Evolutionary conservation across 2,113 vertebrate genomes (phyloP).

Genomic region (Campylorhamphus procurvoides): DNA sequence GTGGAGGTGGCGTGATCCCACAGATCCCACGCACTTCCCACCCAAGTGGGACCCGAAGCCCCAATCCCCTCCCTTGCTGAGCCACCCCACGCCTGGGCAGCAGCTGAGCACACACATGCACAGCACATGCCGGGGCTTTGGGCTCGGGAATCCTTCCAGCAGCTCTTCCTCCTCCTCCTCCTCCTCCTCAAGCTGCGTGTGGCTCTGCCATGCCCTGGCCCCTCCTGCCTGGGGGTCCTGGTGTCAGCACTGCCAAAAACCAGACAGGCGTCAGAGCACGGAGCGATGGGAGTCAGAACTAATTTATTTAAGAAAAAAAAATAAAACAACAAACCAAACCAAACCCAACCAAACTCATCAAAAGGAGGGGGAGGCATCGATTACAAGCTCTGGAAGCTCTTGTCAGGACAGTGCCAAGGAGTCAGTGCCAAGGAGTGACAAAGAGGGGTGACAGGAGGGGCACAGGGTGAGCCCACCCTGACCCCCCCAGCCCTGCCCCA

Average conservation of each 20-base stretch:
- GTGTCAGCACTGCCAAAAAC: background rate
- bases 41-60: background rate
- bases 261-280: background rate
- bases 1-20: fast-evolving
- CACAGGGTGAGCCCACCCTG: background rate
- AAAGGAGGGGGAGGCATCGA: constrained; percentile 27
- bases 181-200: background rate
- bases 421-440: background rate
- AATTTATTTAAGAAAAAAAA: constrained; percentile 70
- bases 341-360: background rate
- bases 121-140: background rate
- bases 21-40: background rate
- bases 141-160: background rate
- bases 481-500: background rate
- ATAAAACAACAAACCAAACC: background rate
- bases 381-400: constrained; percentile 74
- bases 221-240: background rate
- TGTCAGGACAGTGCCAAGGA: constrained; percentile 34
- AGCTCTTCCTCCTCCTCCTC: background rate
- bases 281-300: constrained; percentile 29
- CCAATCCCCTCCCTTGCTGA: background rate
- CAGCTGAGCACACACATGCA: background rate
- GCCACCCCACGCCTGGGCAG: fast-evolving
- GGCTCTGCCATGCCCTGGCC: fast-evolving
- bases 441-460: background rate